Evolutionary conservation across 2,888 invertebrate species (phyloP), one percentile per base, ranked within the genome.

Genomic region (Nomada goodeniana): DNA sequence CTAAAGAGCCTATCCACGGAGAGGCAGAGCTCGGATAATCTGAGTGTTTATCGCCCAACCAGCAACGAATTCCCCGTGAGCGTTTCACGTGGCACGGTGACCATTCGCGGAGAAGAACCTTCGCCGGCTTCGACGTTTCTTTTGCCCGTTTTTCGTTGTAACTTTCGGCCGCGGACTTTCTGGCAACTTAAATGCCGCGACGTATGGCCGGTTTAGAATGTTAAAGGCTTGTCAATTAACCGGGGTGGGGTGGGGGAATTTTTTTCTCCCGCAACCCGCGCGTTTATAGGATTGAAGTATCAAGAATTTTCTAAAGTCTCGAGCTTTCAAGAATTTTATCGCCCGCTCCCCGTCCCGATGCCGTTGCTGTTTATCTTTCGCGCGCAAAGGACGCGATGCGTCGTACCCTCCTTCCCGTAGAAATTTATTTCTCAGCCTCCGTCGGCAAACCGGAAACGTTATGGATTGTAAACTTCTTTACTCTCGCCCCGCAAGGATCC

Each of bases 11-110:
- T 68, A 44, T 60, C 84, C 69, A 44, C 15, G 70, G 50, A 50
- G 65, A 74, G 52, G 67, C 85, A 87, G 86, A 85, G 88, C 87
- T 87, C 87, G 89, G 91, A 92, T 91, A 92, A 92, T 92, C 92
- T 86, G 88, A 90, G 86, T 89, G 90, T 91, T 92, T 91, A 92
- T 89, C 90, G 89, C 84, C 77, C 82, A 57, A 69, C 78, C 82
- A 88, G 69, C 61, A 63, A 88, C 76, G 69, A 76, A 68, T 82
- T 76, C 74, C 77, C 20, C 78, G 77, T 42, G 59, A 78, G 75
- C 71, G 75, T 80, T 69, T 53, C 77, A 15, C 71, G 74, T 42
- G 70, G 50, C 84, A 10, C 60, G 68, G 69, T 76, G 69, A 73
- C 84, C 83, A 76, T 82, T 83, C 47, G 47, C 47, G 15, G 13